These are phyloP conservation scores for Dendrophyllia cribrosa DNA, from an alignment of 64 coral and sea anemone species.

Conservation along the genomic window DNA sequence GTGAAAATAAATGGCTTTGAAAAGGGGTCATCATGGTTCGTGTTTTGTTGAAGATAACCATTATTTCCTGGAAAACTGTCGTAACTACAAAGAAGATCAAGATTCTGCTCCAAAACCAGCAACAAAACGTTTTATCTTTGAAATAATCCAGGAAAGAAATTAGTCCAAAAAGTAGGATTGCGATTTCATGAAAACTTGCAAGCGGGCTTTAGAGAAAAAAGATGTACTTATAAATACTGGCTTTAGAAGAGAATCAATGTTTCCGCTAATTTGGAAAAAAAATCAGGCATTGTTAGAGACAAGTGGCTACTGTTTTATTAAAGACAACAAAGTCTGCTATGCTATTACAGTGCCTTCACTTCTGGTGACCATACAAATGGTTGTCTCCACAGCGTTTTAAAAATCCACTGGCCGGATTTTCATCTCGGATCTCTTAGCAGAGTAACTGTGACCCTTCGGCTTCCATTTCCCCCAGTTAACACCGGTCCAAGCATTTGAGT, in stretches of 20 bases:
- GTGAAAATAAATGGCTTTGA: no score
- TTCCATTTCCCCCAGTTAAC: constrained; percentile 55
- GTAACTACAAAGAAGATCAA: no score
- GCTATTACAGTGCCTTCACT: neutral
- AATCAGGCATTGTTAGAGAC: neutral
- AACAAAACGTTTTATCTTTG: no score
- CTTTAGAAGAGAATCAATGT: neutral
- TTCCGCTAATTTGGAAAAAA: neutral
- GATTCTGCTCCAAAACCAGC: no score
- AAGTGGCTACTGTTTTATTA: neutral
- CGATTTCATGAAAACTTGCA: no score
- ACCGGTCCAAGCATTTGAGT: neutral
- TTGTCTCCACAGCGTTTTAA: no score
- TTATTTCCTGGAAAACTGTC: no score
- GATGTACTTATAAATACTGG: neutral
- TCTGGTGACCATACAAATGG: neutral
- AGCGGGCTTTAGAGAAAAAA: no score
- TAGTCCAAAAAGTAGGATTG: no score
- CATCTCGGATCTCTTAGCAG: constrained; percentile 9
- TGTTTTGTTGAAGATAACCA: no score
- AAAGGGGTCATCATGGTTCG: no score
- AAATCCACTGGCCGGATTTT: neutral
- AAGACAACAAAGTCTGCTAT: neutral
- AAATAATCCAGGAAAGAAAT: no score
- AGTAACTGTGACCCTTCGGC: neutral